Conservation (phyloP, 2,113 vertebrate species). For the Hippoglossus stenolepis region DNA sequence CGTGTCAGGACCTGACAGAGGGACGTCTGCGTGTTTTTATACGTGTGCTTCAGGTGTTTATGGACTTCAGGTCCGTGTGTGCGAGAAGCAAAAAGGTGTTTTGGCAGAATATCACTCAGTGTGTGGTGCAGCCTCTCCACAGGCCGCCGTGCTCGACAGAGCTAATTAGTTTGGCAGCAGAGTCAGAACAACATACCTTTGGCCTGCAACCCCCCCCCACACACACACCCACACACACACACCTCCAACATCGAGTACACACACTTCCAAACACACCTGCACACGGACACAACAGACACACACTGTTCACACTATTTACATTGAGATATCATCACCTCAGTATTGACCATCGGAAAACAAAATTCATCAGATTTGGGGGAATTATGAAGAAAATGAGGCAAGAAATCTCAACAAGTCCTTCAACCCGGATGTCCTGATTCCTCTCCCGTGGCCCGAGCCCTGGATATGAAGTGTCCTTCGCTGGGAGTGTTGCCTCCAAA, state of each 20-base stretch:
- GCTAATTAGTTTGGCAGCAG: slow-evolving; percentile 69
- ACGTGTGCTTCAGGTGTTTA: slow-evolving; percentile 20
- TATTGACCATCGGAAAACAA: too few relatives aligned
- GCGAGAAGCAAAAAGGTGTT: slow-evolving; percentile 48
- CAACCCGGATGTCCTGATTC: too few relatives aligned
- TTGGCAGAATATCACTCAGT: slow-evolving; percentile 53
- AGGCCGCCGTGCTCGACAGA: slow-evolving; percentile 55
- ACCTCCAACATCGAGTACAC: neutral
- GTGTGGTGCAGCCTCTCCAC: slow-evolving; percentile 55
- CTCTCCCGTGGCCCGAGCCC: too few relatives aligned
- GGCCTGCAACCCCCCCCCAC: neutral
- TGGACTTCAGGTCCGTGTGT: slow-evolving; percentile 23
- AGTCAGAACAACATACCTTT: slow-evolving; percentile 53
- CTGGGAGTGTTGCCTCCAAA: too few relatives aligned
- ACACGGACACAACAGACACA: neutral
- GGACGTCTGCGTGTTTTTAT: slow-evolving; percentile 20
- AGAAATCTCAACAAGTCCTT: too few relatives aligned
- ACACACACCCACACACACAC: neutral
- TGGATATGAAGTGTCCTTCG: too few relatives aligned
- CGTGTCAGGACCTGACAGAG: slow-evolving; percentile 49
- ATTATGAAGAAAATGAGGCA: too few relatives aligned
- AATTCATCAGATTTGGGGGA: too few relatives aligned
- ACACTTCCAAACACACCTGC: neutral
- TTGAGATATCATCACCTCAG: neutral
- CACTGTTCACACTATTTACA: too few relatives aligned